A percentile compares a stretch with the other conserved stretches of the same genome.
phyloP scores from a whole-genome alignment of 2,113 vertebrate genomes.

The Erythrocercus mccallii region DNA sequence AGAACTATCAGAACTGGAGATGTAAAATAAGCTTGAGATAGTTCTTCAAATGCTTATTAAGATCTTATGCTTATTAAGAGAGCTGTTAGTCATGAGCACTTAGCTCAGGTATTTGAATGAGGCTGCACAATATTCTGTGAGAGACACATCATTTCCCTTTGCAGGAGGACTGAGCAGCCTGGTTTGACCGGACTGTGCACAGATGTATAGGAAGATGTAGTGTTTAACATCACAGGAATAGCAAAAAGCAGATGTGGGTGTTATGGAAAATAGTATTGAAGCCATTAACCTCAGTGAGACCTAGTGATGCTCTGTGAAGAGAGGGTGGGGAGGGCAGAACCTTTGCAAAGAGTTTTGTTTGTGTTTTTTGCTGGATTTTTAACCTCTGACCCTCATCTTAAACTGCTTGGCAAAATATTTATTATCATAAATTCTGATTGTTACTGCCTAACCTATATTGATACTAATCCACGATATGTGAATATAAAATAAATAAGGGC shows the following conservation, averaged over 20 bases:
- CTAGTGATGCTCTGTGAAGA: not conserved
- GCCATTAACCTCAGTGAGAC: not conserved
- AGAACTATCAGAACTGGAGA: not conserved
- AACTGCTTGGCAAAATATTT: slow-evolving; percentile 64
- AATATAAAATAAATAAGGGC: slow-evolving; percentile 51
- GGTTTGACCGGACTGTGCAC: not conserved
- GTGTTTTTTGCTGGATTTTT: not conserved
- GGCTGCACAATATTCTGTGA: not conserved
- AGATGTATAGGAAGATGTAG: not conserved
- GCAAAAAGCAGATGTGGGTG: not conserved
- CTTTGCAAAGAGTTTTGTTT: not conserved
- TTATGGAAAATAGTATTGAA: not conserved
- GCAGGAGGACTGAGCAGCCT: not conserved
- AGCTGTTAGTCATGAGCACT: not conserved
- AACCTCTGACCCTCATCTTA: not conserved
- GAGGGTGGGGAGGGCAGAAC: not conserved
- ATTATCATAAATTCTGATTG: slow-evolving; percentile 64
- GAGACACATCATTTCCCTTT: not conserved
- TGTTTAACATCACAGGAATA: not conserved
- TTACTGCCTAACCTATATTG: slow-evolving; percentile 50
- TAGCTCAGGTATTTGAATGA: not conserved
- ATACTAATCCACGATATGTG: slow-evolving; percentile 50
- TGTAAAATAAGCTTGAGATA: not conserved
- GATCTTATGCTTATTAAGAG: not conserved
- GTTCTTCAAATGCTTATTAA: not conserved